These are phyloP conservation scores for Lydus trimaculatus DNA, from an alignment of 2,888 invertebrate species.

Conservation along the genomic window DNA sequence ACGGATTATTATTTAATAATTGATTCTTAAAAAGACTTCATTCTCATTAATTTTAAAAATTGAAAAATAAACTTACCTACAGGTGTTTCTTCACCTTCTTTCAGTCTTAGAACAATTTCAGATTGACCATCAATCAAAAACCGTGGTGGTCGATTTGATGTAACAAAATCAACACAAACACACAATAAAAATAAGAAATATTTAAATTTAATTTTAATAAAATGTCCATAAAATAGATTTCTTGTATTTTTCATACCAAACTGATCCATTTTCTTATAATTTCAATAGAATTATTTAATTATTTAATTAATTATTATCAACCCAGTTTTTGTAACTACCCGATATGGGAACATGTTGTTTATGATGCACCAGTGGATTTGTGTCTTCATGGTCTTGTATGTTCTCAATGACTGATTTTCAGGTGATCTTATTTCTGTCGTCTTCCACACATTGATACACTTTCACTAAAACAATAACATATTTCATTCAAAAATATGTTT, in stretches of 20 bases:
- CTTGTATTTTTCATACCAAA: conserved; percentile 40
- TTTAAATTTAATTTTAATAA: conserved; percentile 51
- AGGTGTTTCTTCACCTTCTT: conserved; percentile 87
- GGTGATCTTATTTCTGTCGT: conserved; percentile 24
- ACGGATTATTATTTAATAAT: neutral
- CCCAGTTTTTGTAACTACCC: conserved; percentile 13
- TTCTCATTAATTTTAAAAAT: too few relatives aligned
- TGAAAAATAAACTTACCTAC: conserved; percentile 70
- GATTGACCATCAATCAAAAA: conserved; percentile 88
- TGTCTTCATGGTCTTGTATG: conserved; percentile 26
- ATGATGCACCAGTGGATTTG: conserved; percentile 25
- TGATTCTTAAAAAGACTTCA: too few relatives aligned
- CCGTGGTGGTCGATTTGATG: conserved; percentile 81
- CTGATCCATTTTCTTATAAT: neutral
- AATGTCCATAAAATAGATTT: conserved; percentile 45
- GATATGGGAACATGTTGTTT: conserved; percentile 12
- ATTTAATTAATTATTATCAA: conserved; percentile 9
- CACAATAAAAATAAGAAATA: conserved; percentile 31
- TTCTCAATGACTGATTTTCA: conserved; percentile 28
- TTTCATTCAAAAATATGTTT: conserved; percentile 20
- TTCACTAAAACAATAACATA: conserved; percentile 43
- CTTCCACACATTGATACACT: conserved; percentile 28
- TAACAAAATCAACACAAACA: conserved; percentile 40
- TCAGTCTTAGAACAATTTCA: conserved; percentile 88
- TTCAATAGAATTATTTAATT: neutral